Evolutionary conservation across 2,113 vertebrate genomes (phyloP).

Genomic region (Rynchops niger): DNA sequence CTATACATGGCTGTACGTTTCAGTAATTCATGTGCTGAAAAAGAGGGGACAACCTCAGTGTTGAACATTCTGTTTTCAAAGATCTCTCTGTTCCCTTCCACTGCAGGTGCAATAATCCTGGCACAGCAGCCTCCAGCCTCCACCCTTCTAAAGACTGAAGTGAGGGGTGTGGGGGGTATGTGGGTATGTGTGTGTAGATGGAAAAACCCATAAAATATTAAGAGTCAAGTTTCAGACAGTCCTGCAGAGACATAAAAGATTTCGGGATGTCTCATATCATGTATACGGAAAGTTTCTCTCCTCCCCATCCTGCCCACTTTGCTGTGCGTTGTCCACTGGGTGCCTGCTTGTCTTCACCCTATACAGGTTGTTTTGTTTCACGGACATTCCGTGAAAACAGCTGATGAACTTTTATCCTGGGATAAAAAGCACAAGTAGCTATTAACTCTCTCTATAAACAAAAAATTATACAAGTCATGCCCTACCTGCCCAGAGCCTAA

Average conservation of each 20-base stretch:
- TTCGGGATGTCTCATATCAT: background rate
- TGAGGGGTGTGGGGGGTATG: background rate
- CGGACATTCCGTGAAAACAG: background rate
- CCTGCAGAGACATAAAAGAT: background rate
- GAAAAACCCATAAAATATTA: conserved; percentile 13
- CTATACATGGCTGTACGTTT: background rate
- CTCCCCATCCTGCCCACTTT: background rate
- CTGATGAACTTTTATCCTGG: background rate
- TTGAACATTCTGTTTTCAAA: background rate
- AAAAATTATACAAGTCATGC: background rate
- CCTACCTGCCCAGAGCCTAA: conserved; percentile 2
- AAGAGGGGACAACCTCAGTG: background rate
- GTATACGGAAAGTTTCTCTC: background rate
- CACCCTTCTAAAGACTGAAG: background rate
- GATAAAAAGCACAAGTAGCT: background rate
- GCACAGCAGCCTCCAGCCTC: background rate
- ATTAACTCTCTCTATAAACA: background rate
- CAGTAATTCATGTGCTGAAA: background rate
- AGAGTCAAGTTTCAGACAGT: background rate
- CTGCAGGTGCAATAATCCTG: background rate
- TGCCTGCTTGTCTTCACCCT: background rate
- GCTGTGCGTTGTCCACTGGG: background rate
- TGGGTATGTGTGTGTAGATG: background rate
- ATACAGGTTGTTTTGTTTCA: background rate
- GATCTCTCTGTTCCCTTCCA: background rate